Conservation (phyloP, 2,888 invertebrate species). For the Creontiades dilutus region DNA sequence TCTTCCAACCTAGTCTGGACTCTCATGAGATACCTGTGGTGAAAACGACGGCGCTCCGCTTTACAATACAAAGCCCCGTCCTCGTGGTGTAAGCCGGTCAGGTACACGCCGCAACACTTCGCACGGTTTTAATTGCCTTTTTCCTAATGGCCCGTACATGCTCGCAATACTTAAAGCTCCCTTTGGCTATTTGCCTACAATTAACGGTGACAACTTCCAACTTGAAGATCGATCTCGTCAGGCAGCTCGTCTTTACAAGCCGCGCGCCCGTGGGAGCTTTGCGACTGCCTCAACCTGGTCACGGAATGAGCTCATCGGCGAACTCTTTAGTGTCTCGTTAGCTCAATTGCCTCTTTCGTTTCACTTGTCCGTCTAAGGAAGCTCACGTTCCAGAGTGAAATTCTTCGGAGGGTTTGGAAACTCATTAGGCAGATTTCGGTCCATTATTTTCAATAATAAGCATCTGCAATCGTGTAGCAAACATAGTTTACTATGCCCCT, state of each 20-base stretch:
- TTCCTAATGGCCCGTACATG: constrained; percentile 23
- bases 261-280: background rate
- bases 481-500: no score
- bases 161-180: constrained; percentile 1
- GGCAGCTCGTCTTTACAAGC: background rate
- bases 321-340: constrained; percentile 11
- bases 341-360: background rate
- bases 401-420: no score
- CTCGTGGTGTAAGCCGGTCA: constrained; percentile 22
- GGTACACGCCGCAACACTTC: background rate
- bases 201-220: constrained; percentile 15
- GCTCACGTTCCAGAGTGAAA: no score
- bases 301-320: constrained; percentile 19
- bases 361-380: background rate
- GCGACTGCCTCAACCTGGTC: background rate
- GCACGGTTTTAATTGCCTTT: background rate
- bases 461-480: no score
- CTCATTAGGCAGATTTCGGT: no score
- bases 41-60: background rate
- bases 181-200: constrained; percentile 16
- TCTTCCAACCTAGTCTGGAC: no score
- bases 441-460: no score
- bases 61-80: background rate
- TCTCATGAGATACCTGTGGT: background rate
- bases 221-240: background rate